phyloP scores from a whole-genome alignment of 2,888 invertebrate species.

The Rhaphigaster nebulosa region DNA sequence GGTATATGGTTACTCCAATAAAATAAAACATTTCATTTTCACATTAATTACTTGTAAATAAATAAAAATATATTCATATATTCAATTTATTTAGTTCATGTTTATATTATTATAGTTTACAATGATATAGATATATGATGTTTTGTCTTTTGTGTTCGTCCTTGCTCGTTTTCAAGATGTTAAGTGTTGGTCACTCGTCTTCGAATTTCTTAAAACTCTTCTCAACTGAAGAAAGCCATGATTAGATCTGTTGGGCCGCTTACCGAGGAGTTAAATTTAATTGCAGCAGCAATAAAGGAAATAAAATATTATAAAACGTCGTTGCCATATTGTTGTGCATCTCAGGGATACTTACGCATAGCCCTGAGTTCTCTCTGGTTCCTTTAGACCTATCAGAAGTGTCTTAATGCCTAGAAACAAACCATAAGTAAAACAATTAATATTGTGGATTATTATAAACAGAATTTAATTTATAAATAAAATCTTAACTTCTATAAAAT shows the following conservation, averaged over 20 bases:
- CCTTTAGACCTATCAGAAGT: not conserved
- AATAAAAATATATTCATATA: not conserved
- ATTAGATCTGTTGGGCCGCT: not conserved
- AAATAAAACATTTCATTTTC: not conserved
- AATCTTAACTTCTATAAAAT: too few relatives aligned
- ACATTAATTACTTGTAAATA: not conserved
- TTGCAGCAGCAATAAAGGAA: not conserved
- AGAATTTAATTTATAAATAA: not conserved
- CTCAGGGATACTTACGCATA: not conserved
- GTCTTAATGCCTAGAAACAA: not conserved
- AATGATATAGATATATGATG: not conserved
- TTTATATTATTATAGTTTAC: not conserved
- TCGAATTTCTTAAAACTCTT: not conserved
- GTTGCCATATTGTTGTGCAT: not conserved
- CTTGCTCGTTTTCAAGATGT: not conserved
- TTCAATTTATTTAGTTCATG: not conserved
- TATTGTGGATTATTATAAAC: not conserved
- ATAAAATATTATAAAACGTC: not conserved
- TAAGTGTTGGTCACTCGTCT: not conserved
- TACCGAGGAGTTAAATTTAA: not conserved
- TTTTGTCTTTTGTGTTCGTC: not conserved
- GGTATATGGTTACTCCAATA: not conserved
- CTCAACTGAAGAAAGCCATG: not conserved
- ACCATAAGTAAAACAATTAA: not conserved
- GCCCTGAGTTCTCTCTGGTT: too few relatives aligned